Evolutionary conservation across 2,797 vertebrate genomes (phyloP), one percentile per base, ranked within the genome.

Genomic region (Gambelia wislizenii): DNA sequence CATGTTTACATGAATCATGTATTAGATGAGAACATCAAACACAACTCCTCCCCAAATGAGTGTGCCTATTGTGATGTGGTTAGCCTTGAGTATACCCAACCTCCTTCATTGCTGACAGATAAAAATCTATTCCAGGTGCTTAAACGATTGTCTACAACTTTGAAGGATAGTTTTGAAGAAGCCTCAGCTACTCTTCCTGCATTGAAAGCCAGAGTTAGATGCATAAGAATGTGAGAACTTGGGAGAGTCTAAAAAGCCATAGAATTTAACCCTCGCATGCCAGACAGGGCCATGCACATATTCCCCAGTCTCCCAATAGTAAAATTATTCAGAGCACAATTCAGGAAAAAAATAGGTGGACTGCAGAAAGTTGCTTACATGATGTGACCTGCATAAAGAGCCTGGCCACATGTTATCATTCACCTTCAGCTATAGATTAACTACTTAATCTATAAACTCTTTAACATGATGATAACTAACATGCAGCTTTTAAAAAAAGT

Each of bases 11-110:
- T 67, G 12, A 30, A 72, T 81, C 42, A 8, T 36, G 52, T 49
- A 49, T 56, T 49, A 22, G 27, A 78, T 77, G 16, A 44, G 25
- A 33, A 44, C 7, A 59, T 3, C 5, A 67, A 39, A 86, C 67
- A 39, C 72, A 74, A 20, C 56, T 0, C 0, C 0, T 85, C 88
- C 64, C 7, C 25, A n/a, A 16, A 76, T 5, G 7, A 56, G 30
- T 61, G 61, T 13, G 59, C 25, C 18, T 69, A 39, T 22, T 89
- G 59, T 76, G 25, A 85, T 77, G 9, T 52, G 82, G 36, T 59
- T 42, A 70, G 18, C 14, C 59, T 89, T 78, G 12, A 27, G 7
- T 8, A 0, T 79, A 33, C 39, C 47, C 49, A 2, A 3, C 84
- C 49, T 44, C 91, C 74, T 27, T 39, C 22, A 87, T 83, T 83